Percentiles rank a stretch among this genome's conserved stretches.
Evolutionary conservation across 1,140 invertebrate genomes (phyloP).

Genomic region (Zaprionus gabonicus): DNA sequence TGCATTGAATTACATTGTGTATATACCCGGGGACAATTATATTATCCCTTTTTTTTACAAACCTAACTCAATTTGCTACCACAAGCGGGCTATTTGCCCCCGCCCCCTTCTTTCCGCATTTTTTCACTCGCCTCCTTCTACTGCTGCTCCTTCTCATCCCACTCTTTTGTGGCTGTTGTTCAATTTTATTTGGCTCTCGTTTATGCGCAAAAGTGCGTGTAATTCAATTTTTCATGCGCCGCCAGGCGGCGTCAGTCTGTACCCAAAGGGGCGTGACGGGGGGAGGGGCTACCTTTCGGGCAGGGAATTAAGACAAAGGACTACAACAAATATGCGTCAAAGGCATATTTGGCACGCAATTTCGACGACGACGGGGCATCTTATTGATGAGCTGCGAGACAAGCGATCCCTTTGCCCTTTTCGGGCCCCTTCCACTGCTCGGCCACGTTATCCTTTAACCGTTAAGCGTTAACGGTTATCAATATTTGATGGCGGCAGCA

Average conservation of each 20-base stretch:
- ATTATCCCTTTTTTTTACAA: slow-evolving; percentile 66
- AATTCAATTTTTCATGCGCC: slow-evolving; percentile 80
- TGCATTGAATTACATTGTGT: slow-evolving; percentile 77
- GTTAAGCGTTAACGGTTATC: slow-evolving; percentile 59
- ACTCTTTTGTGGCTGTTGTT: slow-evolving; percentile 47
- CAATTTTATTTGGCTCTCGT: slow-evolving; percentile 60
- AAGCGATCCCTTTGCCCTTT: slow-evolving; percentile 60
- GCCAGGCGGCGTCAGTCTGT: slow-evolving; percentile 28
- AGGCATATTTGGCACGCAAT: slow-evolving; percentile 78
- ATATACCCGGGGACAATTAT: slow-evolving; percentile 64
- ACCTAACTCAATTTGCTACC: slow-evolving; percentile 79
- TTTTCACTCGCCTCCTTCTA: not conserved
- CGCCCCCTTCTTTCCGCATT: not conserved
- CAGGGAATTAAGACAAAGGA: slow-evolving; percentile 68
- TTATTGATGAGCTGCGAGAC: slow-evolving; percentile 69
- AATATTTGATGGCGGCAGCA: slow-evolving; percentile 66
- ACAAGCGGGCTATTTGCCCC: slow-evolving; percentile 45
- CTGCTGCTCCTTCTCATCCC: not conserved
- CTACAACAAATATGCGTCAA: slow-evolving; percentile 67
- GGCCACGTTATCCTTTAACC: slow-evolving; percentile 44
- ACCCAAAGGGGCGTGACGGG: slow-evolving; percentile 15
- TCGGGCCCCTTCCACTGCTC: not conserved
- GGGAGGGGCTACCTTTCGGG: slow-evolving; percentile 41
- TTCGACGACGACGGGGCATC: slow-evolving; percentile 40
- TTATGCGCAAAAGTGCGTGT: slow-evolving; percentile 81